Evolutionary conservation across 2,888 invertebrate species (phyloP).

Genomic region (Chydorus sphaericus): DNA sequence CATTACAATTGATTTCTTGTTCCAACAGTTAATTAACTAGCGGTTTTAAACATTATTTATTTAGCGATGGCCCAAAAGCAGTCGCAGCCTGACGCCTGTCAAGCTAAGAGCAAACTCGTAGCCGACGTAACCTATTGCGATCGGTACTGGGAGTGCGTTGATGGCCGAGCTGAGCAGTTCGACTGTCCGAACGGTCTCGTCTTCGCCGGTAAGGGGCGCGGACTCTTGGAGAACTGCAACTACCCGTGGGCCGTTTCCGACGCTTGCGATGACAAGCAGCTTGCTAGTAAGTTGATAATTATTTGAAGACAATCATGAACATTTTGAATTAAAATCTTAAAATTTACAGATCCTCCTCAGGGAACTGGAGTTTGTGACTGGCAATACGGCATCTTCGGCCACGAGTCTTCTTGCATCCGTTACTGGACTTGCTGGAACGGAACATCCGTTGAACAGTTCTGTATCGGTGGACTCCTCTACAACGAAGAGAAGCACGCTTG

Average conservation of each 20-base stretch:
- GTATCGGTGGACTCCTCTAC: slow-evolving; percentile 78
- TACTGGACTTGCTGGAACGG: slow-evolving; percentile 95
- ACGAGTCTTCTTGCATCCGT: slow-evolving; percentile 80
- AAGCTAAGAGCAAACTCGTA: slow-evolving; percentile 57
- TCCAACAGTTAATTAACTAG: neutral
- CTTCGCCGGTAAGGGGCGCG: slow-evolving; percentile 73
- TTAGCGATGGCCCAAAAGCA: slow-evolving; percentile 19
- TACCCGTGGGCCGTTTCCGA: slow-evolving; percentile 80
- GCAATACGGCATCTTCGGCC: slow-evolving; percentile 85
- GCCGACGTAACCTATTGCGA: slow-evolving; percentile 68
- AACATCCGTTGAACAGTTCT: slow-evolving; percentile 78
- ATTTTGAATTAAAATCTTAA: neutral
- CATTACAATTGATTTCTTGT: neutral
- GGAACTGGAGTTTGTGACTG: slow-evolving; percentile 78
- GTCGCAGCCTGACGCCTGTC: slow-evolving; percentile 51
- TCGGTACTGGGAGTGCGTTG: slow-evolving; percentile 73
- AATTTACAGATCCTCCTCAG: slow-evolving; percentile 53
- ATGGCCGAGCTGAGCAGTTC: slow-evolving; percentile 63
- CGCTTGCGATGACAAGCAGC: slow-evolving; percentile 68
- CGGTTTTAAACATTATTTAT: neutral
- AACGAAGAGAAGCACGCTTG: slow-evolving; percentile 81
- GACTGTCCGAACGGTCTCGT: slow-evolving; percentile 83
- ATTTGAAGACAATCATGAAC: neutral
- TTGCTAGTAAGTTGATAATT: slow-evolving; percentile 50
- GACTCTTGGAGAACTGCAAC: slow-evolving; percentile 77